phyloP scores from a whole-genome alignment of 2,113 vertebrate species.

The Marmota monax region DNA sequence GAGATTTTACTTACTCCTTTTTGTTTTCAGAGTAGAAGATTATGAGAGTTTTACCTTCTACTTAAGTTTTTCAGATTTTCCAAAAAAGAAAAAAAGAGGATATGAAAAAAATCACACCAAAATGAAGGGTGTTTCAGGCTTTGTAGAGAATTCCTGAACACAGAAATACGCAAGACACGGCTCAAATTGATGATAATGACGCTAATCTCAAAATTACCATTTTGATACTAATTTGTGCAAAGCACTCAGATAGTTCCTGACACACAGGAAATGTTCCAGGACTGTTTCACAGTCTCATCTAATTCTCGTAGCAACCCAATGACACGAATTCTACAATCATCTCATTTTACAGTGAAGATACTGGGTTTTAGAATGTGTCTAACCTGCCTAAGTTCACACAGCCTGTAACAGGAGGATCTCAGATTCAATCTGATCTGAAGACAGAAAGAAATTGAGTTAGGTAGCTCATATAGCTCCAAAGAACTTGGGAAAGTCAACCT shows the following conservation, averaged over 20 bases:
- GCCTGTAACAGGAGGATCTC: background rate
- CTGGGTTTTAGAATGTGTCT: background rate
- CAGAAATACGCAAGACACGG: background rate
- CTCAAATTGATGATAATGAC: background rate
- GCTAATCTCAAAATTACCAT: background rate
- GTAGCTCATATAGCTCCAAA: rapidly evolving
- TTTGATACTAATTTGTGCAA: background rate
- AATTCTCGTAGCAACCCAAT: background rate
- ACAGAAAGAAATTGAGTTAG: background rate
- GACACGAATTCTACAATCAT: background rate
- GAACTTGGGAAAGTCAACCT: background rate
- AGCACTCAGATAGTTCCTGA: background rate
- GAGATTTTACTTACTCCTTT: slow-evolving; percentile 39
- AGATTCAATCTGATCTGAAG: background rate
- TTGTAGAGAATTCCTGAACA: slow-evolving; percentile 20
- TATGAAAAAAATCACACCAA: slow-evolving; percentile 46
- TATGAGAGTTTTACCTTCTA: slow-evolving; percentile 41
- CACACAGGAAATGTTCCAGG: background rate
- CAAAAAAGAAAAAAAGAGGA: slow-evolving; percentile 10
- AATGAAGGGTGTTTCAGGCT: background rate
- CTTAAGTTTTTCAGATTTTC: slow-evolving; percentile 24
- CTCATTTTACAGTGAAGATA: background rate
- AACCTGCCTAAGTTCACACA: background rate
- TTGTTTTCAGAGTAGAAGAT: background rate
- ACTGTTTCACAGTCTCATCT: background rate